Conservation (phyloP, 2,797 vertebrate species). For the Pipistrellus kuhlii region DNA sequence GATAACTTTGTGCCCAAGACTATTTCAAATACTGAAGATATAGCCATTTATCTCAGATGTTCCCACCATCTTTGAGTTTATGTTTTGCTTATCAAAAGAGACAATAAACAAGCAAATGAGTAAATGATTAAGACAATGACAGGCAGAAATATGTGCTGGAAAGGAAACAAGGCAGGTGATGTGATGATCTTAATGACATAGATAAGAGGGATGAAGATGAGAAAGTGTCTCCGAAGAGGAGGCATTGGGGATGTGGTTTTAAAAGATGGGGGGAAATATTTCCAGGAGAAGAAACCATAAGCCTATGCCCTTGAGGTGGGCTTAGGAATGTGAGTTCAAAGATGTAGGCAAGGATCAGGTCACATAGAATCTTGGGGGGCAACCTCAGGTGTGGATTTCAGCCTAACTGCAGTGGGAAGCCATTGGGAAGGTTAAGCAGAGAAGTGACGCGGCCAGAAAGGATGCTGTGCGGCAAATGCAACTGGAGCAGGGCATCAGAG, state of each 20-base stretch:
- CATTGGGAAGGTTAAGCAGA: background rate
- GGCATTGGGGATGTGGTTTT: background rate
- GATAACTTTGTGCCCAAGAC: background rate
- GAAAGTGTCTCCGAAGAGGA: background rate
- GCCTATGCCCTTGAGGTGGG: background rate
- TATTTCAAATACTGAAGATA: background rate
- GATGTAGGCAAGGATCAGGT: background rate
- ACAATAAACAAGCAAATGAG: background rate
- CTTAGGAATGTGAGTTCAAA: background rate
- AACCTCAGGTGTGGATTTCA: background rate
- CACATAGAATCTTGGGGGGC: background rate
- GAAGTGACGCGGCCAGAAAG: background rate
- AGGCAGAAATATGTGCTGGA: background rate
- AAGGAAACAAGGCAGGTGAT: background rate
- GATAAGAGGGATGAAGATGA: background rate
- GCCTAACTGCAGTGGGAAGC: background rate
- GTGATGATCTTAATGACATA: background rate
- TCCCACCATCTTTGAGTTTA: background rate
- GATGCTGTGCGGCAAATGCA: no score
- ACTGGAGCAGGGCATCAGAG: background rate
- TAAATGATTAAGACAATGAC: conserved; percentile 5
- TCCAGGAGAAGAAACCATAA: background rate
- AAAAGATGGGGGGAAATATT: background rate
- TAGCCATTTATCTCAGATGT: background rate
- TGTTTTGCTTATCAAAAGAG: conserved; percentile 27